These are phyloP conservation scores for Chelonoidis abingdonii DNA, from an alignment of 2,113 vertebrate species.

Conservation along the genomic window DNA sequence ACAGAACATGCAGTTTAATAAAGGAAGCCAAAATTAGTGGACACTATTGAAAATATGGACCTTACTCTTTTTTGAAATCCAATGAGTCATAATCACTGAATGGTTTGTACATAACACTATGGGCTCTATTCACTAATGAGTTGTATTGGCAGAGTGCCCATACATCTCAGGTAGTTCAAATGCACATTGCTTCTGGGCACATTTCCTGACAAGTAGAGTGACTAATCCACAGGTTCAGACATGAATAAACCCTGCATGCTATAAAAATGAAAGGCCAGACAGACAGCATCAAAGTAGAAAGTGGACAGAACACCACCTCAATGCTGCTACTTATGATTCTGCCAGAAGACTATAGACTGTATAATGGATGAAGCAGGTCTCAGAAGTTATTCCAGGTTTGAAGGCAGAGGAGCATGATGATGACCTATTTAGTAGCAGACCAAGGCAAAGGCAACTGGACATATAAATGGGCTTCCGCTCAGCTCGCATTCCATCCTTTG, in stretches of 20 bases:
- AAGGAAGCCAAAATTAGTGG: accelerated
- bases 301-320: not conserved
- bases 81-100: not conserved
- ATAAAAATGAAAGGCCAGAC: not conserved
- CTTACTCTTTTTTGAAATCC: not conserved
- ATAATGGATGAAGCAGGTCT: not conserved
- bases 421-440: not conserved
- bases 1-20: not conserved
- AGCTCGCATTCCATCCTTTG: not conserved
- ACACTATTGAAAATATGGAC: not conserved
- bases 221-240: not conserved
- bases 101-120: not conserved
- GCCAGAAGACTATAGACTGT: not conserved
- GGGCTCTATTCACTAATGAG: not conserved
- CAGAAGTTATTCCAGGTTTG: not conserved
- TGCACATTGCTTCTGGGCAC: not conserved
- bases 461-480: not conserved
- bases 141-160: not conserved
- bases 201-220: not conserved
- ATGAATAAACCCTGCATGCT: not conserved
- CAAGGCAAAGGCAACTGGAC: not conserved
- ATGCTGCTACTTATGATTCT: not conserved
- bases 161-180: not conserved
- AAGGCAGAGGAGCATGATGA: not conserved
- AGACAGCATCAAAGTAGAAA: not conserved